These are phyloP conservation scores for Gobio occitaniae DNA, from an alignment of 2,797 vertebrate genomes.

Conservation along the genomic window DNA sequence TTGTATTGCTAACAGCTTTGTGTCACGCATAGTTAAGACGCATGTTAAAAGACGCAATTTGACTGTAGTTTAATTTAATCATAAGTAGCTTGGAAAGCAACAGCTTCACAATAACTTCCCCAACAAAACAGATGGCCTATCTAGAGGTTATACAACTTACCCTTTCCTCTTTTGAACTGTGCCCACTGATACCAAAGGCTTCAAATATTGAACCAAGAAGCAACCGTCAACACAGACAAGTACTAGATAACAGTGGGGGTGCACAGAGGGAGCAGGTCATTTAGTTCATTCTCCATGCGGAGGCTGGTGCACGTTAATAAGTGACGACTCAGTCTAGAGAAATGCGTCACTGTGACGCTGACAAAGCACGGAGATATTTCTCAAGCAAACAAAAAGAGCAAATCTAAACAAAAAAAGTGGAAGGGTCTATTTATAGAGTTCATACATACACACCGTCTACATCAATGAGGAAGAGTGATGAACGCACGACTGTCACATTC, in stretches of 20 bases:
- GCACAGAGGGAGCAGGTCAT: not conserved
- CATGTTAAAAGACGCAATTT: not conserved
- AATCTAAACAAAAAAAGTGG: constrained; percentile 45
- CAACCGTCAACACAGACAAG: constrained; percentile 5
- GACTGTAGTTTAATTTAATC: not conserved
- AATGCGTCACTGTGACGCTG: constrained; percentile 36
- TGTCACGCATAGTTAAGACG: no score
- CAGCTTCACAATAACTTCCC: not conserved
- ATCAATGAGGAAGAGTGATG: constrained; percentile 7
- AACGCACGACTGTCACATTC: not conserved
- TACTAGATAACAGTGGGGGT: constrained; percentile 4
- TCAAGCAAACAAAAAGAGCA: constrained; percentile 51
- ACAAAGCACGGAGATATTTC: constrained; percentile 52
- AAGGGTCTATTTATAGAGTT: constrained; percentile 39
- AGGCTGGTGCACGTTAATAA: constrained; percentile 57
- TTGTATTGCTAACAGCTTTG: no score
- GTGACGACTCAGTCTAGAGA: constrained; percentile 48
- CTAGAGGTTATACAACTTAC: constrained; percentile 9
- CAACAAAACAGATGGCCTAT: not conserved
- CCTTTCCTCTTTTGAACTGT: constrained; percentile 22
- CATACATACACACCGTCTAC: not conserved
- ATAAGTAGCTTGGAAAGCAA: not conserved
- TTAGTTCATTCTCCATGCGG: not conserved
- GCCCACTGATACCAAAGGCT: constrained; percentile 10
- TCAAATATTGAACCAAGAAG: constrained; percentile 25